Percentiles rank a stretch among this genome's conserved stretches.
These are phyloP conservation scores for Chydorus sphaericus DNA, from an alignment of 2,888 invertebrate genomes.

Conservation along the genomic window DNA sequence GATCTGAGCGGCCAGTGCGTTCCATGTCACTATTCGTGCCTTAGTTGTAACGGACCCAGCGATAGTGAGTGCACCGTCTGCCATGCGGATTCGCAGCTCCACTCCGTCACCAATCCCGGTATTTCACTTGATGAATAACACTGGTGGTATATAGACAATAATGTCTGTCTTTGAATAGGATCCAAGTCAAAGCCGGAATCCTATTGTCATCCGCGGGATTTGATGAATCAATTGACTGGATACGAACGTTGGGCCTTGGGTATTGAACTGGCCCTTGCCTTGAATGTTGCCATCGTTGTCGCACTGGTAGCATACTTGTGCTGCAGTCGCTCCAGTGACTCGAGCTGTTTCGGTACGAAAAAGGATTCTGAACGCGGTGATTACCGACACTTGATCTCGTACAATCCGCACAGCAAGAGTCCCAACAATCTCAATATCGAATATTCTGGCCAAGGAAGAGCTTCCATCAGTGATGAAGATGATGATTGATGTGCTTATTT, in stretches of 20 bases:
- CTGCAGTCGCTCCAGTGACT: not conserved
- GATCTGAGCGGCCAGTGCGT: constrained; percentile 33
- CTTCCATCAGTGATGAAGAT: no score
- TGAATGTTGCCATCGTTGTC: constrained; percentile 10
- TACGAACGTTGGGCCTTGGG: constrained; percentile 12
- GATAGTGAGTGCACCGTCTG: constrained; percentile 53
- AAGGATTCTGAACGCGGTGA: no score
- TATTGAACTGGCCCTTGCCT: constrained; percentile 11
- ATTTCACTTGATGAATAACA: not conserved
- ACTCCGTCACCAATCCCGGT: constrained; percentile 8
- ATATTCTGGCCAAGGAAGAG: no score
- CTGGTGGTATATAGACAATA: not conserved
- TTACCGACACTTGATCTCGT: no score
- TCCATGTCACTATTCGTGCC: constrained; percentile 60
- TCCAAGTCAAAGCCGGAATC: not conserved
- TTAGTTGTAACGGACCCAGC: constrained; percentile 48
- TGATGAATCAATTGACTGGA: not conserved
- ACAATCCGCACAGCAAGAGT: no score
- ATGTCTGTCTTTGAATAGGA: not conserved
- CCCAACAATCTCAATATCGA: no score
- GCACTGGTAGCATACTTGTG: constrained; percentile 6
- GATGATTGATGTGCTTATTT: no score
- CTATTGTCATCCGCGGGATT: constrained; percentile 14
- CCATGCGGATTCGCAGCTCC: constrained; percentile 41
- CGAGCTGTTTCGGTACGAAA: not conserved